Base-by-base conservation (phyloP, 2,113 vertebrate genomes). In the Gadus chalcogrammus region DNA sequence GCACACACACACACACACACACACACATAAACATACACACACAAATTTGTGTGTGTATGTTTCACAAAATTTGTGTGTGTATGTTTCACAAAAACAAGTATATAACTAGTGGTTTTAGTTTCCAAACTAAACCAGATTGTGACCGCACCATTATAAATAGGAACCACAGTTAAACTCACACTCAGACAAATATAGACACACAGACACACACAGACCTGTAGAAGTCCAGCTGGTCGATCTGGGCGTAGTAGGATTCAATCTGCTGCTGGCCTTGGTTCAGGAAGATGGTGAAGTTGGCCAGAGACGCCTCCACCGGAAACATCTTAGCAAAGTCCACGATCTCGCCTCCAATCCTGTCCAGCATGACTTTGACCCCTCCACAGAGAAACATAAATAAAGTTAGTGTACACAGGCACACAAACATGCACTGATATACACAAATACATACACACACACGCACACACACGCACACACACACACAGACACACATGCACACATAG, bases 141-240 rank as follows among this genome's bases (percentile, higher is more conserved):
- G 42, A 48, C 42, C 42, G 12, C 42, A 48, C 5, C 42, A 48
- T 31, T 31, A 31, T 3, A 31, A 31, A 31, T 31, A 31, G 31
- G 12, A 48, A 48, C 8, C 42, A 48, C 3, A 48, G 42, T 48
- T 48, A 48, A 48, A 48, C 42, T 48, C 42, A 48, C 15, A 15
- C 24, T 5, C 61, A 13, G 18, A 31, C 24, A 64, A 7, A 27
- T 15, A 63, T 9, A 61, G 58, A 52, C 12, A 20, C 13, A 22
- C 42, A 64, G 11, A 74, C 16, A 55, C 12, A 75, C 5, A 70
- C 83, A 65, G 84, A 99, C 97, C 96, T 95, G 89, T 97, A 97
- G 62, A 95, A 95, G 76, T 98, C 94, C 0, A 95, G 91, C 65
- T 95, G 93, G 80, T 98, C 94, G 3, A 97, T 72, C 68, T 90